phyloP scores from a whole-genome alignment of 2,888 invertebrate genomes.

The Clusia tigrina region DNA sequence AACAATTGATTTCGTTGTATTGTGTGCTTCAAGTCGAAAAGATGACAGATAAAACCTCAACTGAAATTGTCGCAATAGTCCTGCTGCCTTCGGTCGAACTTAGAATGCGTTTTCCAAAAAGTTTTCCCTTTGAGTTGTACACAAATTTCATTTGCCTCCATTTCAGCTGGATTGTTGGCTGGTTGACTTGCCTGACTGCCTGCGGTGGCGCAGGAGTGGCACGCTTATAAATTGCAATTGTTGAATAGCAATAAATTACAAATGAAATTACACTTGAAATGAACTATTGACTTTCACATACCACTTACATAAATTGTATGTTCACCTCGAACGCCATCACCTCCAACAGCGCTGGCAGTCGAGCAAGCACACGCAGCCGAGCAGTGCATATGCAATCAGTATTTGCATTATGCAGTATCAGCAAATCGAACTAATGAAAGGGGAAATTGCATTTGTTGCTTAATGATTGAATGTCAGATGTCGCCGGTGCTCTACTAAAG shows the following conservation, averaged over 20 bases:
- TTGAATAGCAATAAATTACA: slow-evolving; percentile 41
- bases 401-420: slow-evolving; percentile 26
- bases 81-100: too few relatives aligned
- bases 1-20: too few relatives aligned
- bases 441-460: slow-evolving; percentile 38
- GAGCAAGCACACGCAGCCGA: not conserved
- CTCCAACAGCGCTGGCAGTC: not conserved
- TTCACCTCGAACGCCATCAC: not conserved
- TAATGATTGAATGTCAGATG: too few relatives aligned
- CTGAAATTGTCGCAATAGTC: too few relatives aligned
- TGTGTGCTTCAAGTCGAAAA: not conserved
- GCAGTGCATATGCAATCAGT: slow-evolving; percentile 7
- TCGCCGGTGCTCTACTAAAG: too few relatives aligned
- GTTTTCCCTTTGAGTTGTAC: too few relatives aligned
- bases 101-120: too few relatives aligned
- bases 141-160: not conserved
- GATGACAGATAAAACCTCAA: not conserved
- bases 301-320: not conserved
- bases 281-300: slow-evolving; percentile 16
- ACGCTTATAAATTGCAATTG: too few relatives aligned
- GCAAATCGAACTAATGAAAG: slow-evolving; percentile 34
- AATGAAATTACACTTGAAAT: slow-evolving; percentile 37
- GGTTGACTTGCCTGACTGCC: too few relatives aligned
- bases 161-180: slow-evolving; percentile 1
- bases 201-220: too few relatives aligned